These are phyloP conservation scores for Rhodophaea formosa DNA, from an alignment of 2,888 invertebrate genomes.

Conservation along the genomic window DNA sequence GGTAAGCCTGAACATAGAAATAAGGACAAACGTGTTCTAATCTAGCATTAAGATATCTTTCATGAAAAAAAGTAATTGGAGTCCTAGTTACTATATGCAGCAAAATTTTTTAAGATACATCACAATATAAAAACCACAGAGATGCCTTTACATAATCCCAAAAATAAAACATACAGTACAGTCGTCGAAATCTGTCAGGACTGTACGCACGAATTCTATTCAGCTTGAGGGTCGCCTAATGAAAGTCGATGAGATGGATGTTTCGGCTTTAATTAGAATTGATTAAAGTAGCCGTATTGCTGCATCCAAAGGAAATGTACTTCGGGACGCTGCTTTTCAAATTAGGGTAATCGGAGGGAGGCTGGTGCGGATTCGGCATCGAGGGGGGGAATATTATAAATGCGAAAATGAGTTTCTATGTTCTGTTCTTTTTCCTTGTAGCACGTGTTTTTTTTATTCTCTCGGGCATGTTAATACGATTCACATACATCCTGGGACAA, in stretches of 20 bases:
- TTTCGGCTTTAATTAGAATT: slow-evolving; percentile 62
- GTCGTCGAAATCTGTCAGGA: slow-evolving; percentile 16
- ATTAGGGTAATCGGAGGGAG: slow-evolving; percentile 28
- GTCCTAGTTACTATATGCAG: no score
- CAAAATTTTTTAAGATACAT: no score
- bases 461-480: no score
- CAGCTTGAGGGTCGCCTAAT: slow-evolving; percentile 60
- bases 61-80: no score
- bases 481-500: no score
- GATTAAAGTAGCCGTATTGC: slow-evolving; percentile 50
- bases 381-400: slow-evolving; percentile 8
- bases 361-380: slow-evolving; percentile 21
- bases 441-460: no score
- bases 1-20: no score
- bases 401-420: background rate
- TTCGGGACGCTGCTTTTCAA: slow-evolving; percentile 29
- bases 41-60: no score
- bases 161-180: background rate
- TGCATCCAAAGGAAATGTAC: slow-evolving; percentile 28
- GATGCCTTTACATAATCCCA: background rate
- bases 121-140: no score
- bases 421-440: background rate
- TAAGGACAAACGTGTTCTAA: no score
- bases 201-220: slow-evolving; percentile 48
- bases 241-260: slow-evolving; percentile 65